These are phyloP conservation scores for Stegostoma tigrinum DNA, from an alignment of 2,113 vertebrate genomes.

Conservation along the genomic window DNA sequence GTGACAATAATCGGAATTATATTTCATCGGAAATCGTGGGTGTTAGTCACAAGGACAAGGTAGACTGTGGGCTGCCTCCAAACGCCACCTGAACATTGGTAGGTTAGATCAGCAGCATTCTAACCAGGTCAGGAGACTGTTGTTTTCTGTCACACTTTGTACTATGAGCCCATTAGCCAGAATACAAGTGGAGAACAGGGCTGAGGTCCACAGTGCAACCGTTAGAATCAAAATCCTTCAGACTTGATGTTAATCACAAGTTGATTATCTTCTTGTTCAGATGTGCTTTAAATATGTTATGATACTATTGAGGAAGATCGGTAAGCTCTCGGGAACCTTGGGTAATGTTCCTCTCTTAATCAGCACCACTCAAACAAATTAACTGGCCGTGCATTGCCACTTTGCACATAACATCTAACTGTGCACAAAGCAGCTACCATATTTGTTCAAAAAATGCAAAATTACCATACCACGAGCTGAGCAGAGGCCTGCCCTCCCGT, in stretches of 20 bases:
- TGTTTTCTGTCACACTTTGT: background rate
- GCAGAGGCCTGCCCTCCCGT: no score
- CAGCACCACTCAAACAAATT: background rate
- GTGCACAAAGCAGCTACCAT: background rate
- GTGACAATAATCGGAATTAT: background rate
- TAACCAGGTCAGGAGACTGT: background rate
- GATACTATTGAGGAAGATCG: background rate
- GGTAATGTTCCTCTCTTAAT: no score
- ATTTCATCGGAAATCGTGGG: background rate
- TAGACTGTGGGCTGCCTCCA: no score
- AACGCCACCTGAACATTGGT: background rate
- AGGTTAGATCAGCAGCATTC: background rate
- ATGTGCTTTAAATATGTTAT: background rate
- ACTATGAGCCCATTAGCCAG: background rate
- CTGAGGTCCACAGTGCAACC: no score
- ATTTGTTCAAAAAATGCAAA: no score
- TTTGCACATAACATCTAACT: background rate
- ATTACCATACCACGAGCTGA: no score
- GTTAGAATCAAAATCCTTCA: background rate
- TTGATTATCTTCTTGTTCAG: background rate
- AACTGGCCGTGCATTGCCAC: background rate
- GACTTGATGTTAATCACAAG: background rate
- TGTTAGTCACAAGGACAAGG: background rate
- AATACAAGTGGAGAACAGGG: no score
- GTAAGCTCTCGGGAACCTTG: background rate